A percentile compares a stretch with the other conserved stretches of the same genome.
These are phyloP conservation scores for Apodemia duryi DNA, from an alignment of 2,888 invertebrate genomes.

Conservation along the genomic window DNA sequence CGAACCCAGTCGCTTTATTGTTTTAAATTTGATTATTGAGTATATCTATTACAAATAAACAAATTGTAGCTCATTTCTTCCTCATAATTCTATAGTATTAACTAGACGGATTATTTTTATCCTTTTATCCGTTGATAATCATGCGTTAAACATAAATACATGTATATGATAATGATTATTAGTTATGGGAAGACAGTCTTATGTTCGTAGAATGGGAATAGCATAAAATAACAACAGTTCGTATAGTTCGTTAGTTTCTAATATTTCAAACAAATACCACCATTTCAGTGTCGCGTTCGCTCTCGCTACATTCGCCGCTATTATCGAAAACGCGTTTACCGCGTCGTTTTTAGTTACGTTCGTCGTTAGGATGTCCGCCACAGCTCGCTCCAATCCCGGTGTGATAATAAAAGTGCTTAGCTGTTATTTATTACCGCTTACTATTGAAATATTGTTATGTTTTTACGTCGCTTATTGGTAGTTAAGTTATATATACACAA, in stretches of 20 bases:
- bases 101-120: no score
- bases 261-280: no score
- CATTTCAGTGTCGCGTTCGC: background rate
- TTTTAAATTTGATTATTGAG: no score
- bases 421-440: constrained; percentile 5
- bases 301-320: background rate
- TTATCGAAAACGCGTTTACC: background rate
- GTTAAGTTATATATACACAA: background rate
- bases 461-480: constrained; percentile 4
- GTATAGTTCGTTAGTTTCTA: no score
- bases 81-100: no score
- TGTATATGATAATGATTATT: background rate
- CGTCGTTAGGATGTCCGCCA: background rate
- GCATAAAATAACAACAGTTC: no score
- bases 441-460: constrained; percentile 3
- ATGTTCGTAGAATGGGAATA: no score
- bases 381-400: constrained; percentile 4
- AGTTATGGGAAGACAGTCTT: no score
- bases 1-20: no score
- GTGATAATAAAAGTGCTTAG: constrained; percentile 8
- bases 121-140: no score
- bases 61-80: no score
- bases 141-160: background rate
- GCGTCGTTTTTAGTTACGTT: background rate
- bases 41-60: no score